A percentile compares a stretch with the other conserved stretches of the same genome.
phyloP scores from a whole-genome alignment of 2,888 invertebrate genomes.

The Apodemia duryi region DNA sequence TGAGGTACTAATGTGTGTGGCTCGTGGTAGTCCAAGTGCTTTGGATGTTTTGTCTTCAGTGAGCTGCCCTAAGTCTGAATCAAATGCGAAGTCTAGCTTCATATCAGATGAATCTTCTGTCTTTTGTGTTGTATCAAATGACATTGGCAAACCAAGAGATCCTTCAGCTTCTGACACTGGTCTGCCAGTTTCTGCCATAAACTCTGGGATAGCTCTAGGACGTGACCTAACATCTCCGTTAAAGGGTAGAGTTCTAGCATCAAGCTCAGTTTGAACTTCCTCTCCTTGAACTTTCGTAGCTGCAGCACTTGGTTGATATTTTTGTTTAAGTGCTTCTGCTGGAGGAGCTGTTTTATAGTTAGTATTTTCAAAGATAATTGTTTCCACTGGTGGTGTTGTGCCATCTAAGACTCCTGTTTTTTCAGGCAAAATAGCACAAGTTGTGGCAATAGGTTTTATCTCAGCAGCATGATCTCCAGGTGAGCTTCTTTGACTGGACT shows the following conservation, averaged over 20 bases:
- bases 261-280: conserved; percentile 76
- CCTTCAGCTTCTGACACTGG: conserved; percentile 61
- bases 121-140: conserved; percentile 79
- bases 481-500: conserved; percentile 67
- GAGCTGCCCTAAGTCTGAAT: conserved; percentile 87
- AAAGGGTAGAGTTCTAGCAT: conserved; percentile 54
- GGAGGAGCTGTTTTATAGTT: conserved; percentile 90
- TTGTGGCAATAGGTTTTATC: conserved; percentile 46
- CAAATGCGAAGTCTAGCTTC: conserved; percentile 95
- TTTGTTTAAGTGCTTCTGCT: conserved; percentile 82
- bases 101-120: conserved; percentile 90
- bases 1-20: conserved; percentile 80
- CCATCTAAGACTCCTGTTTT: conserved; percentile 83
- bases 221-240: conserved; percentile 67
- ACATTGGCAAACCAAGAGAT: conserved; percentile 82
- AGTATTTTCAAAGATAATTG: conserved; percentile 94
- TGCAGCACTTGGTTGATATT: conserved; percentile 72
- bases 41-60: conserved; percentile 84
- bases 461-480: conserved; percentile 60
- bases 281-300: conserved; percentile 67
- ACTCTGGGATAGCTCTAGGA: conserved; percentile 66
- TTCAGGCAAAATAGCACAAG: conserved; percentile 54
- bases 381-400: conserved; percentile 89
- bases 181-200: conserved; percentile 60
- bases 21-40: conserved; percentile 75